Evolutionary conservation across 2,888 invertebrate species (phyloP), one percentile per base, ranked within the genome.

Genomic region (Lottia gigantea): DNA sequence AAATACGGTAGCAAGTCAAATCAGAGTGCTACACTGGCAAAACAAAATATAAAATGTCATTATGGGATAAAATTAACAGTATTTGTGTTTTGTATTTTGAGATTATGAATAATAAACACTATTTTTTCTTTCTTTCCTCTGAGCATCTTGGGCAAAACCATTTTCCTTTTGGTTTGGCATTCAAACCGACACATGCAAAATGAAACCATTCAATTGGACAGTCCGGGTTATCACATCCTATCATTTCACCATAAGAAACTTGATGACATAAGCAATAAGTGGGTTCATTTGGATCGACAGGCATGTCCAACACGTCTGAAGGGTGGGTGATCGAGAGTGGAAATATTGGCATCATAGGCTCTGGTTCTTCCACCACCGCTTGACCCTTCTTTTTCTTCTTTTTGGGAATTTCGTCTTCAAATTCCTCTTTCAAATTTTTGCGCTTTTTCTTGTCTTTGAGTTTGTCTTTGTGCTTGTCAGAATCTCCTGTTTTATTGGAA

Each of bases 261-360:
- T 98, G 98, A 89, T 98, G 97, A 86, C 98, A 99, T 55, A 97
- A 91, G 88, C 98, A 99, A 88, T 99, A 99, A 0, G 97, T 98
- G 0, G 98, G 98, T 88, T 99, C 98, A 86, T 98, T 98, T 0
- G 98, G 98, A 91, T 99, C 91, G 0, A 92, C 91, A 7, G 91
- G 91, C 91, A 92, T 92, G 82, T 92, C 91, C 66, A 91, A 83
- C 1, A 91, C 90, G 76, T 91, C 98, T 77, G 96, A 87, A 0
- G 88, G 86, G 71, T 88, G 88, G 45, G 85, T 82, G 70, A 85
- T 83, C 14, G 87, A 83, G 63, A 86, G 70, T 0, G 84, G 82
- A 40, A 84, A 76, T 45, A 78, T 71, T 6, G 78, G 70, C 7
- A 73, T 31, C 6, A 65, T 55, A 8, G 74, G 68, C 62, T 76